A percentile compares a stretch with the other conserved stretches of the same genome.
Conservation (phyloP, 2,888 invertebrate species). For the Cryptocephalus moraei region DNA sequence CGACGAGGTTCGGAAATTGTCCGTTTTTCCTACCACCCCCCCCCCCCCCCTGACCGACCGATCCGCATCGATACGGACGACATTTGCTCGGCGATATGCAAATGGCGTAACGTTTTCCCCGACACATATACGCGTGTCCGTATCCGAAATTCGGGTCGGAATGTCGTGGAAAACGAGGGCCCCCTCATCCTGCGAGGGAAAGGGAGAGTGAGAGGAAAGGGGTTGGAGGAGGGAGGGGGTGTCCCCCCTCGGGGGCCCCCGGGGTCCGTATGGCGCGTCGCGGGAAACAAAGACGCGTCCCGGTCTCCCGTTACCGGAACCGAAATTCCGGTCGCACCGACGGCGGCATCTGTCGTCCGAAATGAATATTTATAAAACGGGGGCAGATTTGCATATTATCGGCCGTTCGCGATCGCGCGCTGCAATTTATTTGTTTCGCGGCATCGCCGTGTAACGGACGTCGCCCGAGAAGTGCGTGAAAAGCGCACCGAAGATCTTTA, state of each 20-base stretch:
- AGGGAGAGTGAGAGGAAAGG: too few species aligned
- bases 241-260: not conserved
- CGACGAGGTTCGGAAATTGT: too few species aligned
- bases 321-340: slow-evolving; percentile 35
- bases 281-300: slow-evolving; percentile 33
- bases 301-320: slow-evolving; percentile 30
- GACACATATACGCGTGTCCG: too few species aligned
- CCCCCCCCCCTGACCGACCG: too few species aligned
- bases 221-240: too few species aligned
- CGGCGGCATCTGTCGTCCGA: slow-evolving; percentile 31
- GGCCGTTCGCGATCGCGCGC: slow-evolving; percentile 22
- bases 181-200: too few species aligned
- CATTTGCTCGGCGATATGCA: too few species aligned
- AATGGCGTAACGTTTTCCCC: too few species aligned
- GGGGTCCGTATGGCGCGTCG: slow-evolving; percentile 1
- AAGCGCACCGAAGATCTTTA: not conserved
- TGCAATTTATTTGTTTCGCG: slow-evolving; percentile 3
- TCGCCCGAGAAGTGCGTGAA: not conserved
- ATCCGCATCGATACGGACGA: too few species aligned
- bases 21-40: too few species aligned
- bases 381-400: slow-evolving; percentile 32
- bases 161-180: too few species aligned
- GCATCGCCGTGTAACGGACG: not conserved
- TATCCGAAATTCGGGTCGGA: too few species aligned
- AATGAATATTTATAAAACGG: slow-evolving; percentile 32